phyloP scores from a whole-genome alignment of 2,797 vertebrate species.

The Smutsia temminckii region DNA sequence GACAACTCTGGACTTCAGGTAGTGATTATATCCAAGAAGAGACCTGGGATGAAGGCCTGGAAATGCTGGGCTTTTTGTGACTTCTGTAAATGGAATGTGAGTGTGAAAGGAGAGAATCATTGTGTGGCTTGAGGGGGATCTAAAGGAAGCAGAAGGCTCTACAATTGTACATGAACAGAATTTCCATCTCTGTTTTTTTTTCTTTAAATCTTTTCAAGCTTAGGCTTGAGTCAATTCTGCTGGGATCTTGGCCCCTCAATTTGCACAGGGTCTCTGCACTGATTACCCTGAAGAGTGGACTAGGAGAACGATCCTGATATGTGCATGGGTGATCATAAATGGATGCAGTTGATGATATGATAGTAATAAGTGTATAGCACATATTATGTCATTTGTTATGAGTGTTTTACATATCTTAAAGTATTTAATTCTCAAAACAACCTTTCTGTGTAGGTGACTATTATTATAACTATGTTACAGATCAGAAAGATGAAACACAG shows the following conservation, averaged over 20 bases:
- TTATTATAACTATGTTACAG: slow-evolving; percentile 30
- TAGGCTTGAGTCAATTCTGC: slow-evolving; percentile 35
- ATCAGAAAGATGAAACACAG: not conserved
- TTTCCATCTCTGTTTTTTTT: not conserved
- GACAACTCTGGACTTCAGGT: not conserved
- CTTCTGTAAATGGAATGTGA: not conserved
- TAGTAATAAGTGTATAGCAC: not conserved
- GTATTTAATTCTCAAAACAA: slow-evolving; percentile 33
- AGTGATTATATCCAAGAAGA: not conserved
- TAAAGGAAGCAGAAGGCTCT: slow-evolving; percentile 6
- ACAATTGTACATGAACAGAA: not conserved
- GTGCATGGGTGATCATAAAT: not conserved
- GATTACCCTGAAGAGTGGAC: slow-evolving; percentile 19
- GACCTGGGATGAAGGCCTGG: not conserved
- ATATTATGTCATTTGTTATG: not conserved
- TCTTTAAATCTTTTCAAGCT: not conserved
- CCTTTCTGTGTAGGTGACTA: not conserved
- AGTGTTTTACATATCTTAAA: not conserved
- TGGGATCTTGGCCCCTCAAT: slow-evolving; percentile 26
- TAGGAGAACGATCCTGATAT: not conserved
- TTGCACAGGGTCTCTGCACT: not conserved
- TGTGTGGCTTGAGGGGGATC: not conserved
- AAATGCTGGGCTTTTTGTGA: not conserved
- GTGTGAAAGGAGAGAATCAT: not conserved
- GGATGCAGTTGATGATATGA: not conserved